These are phyloP conservation scores for Drosophila rhopaloa DNA, from an alignment of 1,140 invertebrate species.

Conservation along the genomic window DNA sequence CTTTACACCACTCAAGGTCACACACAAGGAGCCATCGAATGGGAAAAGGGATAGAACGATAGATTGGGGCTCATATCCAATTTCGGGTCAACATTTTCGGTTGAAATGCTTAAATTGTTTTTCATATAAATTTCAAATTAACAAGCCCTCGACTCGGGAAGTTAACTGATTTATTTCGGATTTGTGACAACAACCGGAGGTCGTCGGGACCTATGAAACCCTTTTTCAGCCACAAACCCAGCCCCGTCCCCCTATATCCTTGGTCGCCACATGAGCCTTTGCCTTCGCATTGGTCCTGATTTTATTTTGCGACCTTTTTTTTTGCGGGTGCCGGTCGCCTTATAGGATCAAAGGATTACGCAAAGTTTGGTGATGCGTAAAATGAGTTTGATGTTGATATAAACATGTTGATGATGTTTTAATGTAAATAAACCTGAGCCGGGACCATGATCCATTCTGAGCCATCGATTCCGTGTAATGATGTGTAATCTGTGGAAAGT, in stretches of 20 bases:
- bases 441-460: constrained; percentile 23
- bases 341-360: constrained; percentile 81
- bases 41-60: constrained; percentile 1
- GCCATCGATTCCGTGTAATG: constrained; percentile 56
- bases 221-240: constrained; percentile 42
- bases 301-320: constrained; percentile 50
- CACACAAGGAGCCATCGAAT: constrained; percentile 15
- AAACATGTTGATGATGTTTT: constrained; percentile 83
- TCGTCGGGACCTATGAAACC: constrained; percentile 65
- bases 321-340: constrained; percentile 43
- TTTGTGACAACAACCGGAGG: constrained; percentile 59
- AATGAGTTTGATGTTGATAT: constrained; percentile 83
- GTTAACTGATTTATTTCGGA: constrained; percentile 81
- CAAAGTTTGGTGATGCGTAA: constrained; percentile 82
- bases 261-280: constrained; percentile 19
- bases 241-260: background rate
- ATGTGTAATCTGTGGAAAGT: constrained; percentile 67
- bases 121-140: constrained; percentile 82
- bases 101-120: constrained; percentile 75
- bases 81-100: constrained; percentile 47
- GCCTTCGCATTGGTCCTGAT: constrained; percentile 28
- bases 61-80: constrained; percentile 24
- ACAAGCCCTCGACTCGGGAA: constrained; percentile 70
- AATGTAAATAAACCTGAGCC: constrained; percentile 75
- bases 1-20: constrained; percentile 58